Percentiles rank a stretch among this genome's conserved stretches.
These are phyloP conservation scores for Poeciliopsis turneri DNA, from an alignment of 2,797 vertebrate genomes.

Conservation along the genomic window DNA sequence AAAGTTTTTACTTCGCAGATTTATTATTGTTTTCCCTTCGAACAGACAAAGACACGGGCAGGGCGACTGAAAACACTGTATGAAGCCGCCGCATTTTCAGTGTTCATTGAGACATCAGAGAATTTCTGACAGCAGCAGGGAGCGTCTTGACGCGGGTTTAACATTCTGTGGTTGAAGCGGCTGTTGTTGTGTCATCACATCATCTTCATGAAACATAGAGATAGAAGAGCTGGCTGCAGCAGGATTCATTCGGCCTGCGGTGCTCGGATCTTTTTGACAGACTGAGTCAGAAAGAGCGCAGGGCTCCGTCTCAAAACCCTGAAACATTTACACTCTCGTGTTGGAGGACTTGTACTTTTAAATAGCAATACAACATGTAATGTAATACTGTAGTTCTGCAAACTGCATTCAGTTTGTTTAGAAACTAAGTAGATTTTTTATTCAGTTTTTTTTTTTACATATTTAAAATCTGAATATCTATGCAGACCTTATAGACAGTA, in stretches of 20 bases:
- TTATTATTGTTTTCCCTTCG: not conserved
- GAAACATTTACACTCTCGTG: constrained; percentile 6
- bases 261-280: constrained; percentile 13
- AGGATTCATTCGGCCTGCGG: constrained; percentile 7
- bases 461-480: not conserved
- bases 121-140: constrained; percentile 36
- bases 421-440: not conserved
- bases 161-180: constrained; percentile 32
- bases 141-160: constrained; percentile 46
- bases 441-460: not conserved
- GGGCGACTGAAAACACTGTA: constrained; percentile 1
- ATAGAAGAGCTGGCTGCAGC: constrained; percentile 22
- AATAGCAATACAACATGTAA: not conserved
- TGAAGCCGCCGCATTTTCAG: constrained; percentile 6
- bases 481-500: not conserved
- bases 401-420: not conserved
- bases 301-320: constrained; percentile 2
- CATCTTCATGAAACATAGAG: constrained; percentile 64
- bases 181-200: constrained; percentile 65
- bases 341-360: not conserved
- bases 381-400: not conserved
- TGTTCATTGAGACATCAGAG: constrained; percentile 51
- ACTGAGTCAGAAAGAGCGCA: constrained; percentile 22
- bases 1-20: constrained; percentile 13
- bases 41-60: constrained; percentile 23